These are phyloP conservation scores for Rhadina sibilatrix DNA, from an alignment of 2,113 vertebrate genomes.

Conservation along the genomic window DNA sequence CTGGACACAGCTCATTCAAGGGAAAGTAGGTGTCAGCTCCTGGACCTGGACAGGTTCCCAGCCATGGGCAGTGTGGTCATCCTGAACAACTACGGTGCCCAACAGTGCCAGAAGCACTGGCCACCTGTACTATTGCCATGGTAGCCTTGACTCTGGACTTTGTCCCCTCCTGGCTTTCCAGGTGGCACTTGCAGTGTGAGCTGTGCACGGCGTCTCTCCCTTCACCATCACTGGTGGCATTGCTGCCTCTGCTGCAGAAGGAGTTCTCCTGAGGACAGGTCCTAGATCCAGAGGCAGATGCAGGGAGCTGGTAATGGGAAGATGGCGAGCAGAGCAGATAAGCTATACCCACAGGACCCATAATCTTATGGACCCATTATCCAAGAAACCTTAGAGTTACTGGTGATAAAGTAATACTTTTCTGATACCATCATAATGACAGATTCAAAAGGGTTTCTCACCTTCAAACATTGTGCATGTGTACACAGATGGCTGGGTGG, in stretches of 20 bases:
- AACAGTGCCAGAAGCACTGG: not conserved
- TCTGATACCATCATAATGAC: not conserved
- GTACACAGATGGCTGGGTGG: not conserved
- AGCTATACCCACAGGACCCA: not conserved
- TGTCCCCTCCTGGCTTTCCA: not conserved
- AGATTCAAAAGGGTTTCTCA: not conserved
- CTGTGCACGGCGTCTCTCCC: accelerated
- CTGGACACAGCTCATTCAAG: not conserved
- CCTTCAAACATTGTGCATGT: not conserved
- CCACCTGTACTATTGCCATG: accelerated
- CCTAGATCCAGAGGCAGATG: not conserved
- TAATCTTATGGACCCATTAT: not conserved
- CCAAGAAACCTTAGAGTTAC: not conserved
- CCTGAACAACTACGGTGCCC: not conserved
- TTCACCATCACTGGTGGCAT: not conserved
- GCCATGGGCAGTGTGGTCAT: no score
- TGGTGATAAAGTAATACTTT: not conserved
- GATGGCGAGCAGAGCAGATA: not conserved
- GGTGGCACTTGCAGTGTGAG: accelerated
- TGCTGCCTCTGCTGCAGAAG: not conserved
- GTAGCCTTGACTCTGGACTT: not conserved
- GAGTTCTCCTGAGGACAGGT: not conserved
- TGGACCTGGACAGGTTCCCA: not conserved
- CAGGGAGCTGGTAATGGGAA: not conserved
- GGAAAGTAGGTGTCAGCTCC: not conserved